Conservation (phyloP, 2,888 invertebrate genomes). For the Candidula unifasciata region DNA sequence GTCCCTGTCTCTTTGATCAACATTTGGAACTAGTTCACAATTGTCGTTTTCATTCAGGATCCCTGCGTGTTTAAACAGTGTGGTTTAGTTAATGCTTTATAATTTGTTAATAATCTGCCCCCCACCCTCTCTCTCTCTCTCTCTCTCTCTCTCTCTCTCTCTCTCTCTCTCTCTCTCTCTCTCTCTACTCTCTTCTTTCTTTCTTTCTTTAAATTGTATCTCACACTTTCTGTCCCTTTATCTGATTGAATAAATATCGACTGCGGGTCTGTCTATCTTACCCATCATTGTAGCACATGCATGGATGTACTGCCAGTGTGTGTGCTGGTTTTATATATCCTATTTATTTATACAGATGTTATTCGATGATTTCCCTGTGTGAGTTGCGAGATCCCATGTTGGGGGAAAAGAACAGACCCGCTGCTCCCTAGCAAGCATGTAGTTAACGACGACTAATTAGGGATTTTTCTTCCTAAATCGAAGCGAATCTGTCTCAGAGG, state of each 20-base stretch:
- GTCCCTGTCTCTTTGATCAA: constrained; percentile 89
- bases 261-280: background rate
- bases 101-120: background rate
- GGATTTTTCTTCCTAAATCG: too few species aligned
- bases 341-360: too few species aligned
- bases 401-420: too few species aligned
- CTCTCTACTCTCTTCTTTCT: constrained; percentile 4
- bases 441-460: too few species aligned
- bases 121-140: background rate
- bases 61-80: constrained; percentile 67
- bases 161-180: constrained; percentile 13
- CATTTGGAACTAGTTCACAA: constrained; percentile 78
- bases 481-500: too few species aligned
- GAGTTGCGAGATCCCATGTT: too few species aligned
- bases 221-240: background rate
- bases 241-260: background rate
- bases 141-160: background rate
- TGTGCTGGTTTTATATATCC: too few species aligned
- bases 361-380: too few species aligned
- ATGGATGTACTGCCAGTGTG: too few species aligned
- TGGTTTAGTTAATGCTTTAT: background rate
- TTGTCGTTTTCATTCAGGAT: constrained; percentile 75
- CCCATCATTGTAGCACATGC: too few species aligned
- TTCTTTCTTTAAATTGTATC: background rate
- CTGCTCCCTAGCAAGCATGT: too few species aligned